Evolutionary conservation across 2,888 invertebrate genomes (phyloP), one percentile per base, ranked within the genome.

Genomic region (Perithous albicinctus): DNA sequence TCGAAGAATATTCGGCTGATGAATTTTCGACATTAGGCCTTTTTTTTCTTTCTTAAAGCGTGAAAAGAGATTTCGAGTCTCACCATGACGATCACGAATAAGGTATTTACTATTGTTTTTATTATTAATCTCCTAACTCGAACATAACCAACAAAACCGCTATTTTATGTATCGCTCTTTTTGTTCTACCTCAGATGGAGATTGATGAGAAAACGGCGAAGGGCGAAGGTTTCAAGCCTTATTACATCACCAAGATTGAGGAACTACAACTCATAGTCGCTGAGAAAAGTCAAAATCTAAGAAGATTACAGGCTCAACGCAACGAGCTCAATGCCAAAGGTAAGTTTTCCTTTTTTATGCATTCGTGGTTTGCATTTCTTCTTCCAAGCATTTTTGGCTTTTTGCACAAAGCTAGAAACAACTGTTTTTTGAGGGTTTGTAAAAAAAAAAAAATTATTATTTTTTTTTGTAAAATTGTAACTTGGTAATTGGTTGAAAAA

Each of bases 311-410:
- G 94, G 99, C 99, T 15, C 99, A 99, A 93, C 95, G 99, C 86
- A 99, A 99, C 95, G 99, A 99, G 93, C 95, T 99, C 0, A 99
- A 99, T 94, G 98, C 99, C 7, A 99, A 99, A 96, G 98, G 97
- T 97, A 93, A 26, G 1, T 15, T 41, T 56, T 38, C n/a, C n/a
- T n/a, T 74, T 23, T 10, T 63, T 64, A 8, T 32, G 43, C 4
- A n/a, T n/a, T n/a, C n/a, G n/a, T n/a, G n/a, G n/a, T n/a, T n/a
- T n/a, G n/a, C n/a, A n/a, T n/a, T n/a, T n/a, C n/a, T 51, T 23
- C 23, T 2, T 2, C 51, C 1, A 2, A 1, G 18, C 23, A 10
- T 56, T 7, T 4, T 29, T 29, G 8, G 29, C n/a, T n/a, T 15
- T 12, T n/a, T n/a, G n/a, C n/a, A n/a, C n/a, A n/a, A n/a, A n/a